Evolutionary conservation across 2,113 vertebrate genomes (phyloP).

Genomic region (Psittacula cyanocephala): DNA sequence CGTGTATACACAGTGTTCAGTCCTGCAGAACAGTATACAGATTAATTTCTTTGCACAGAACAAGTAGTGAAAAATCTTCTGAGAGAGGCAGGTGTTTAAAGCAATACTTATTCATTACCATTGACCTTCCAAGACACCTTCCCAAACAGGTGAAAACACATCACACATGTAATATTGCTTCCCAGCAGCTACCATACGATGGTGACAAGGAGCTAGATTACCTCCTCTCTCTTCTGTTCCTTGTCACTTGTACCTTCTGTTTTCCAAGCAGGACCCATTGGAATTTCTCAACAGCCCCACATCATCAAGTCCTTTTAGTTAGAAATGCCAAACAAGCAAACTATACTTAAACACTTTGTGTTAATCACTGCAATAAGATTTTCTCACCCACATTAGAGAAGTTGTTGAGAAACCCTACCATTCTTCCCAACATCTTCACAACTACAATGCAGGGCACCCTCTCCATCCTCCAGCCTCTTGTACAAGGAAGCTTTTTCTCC

Average conservation of each 20-base stretch:
- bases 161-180: neutral
- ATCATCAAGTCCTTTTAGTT: neutral
- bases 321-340: neutral
- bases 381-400: neutral
- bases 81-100: neutral
- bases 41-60: neutral
- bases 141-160: neutral
- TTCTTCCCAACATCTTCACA: neutral
- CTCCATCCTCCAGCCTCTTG: neutral
- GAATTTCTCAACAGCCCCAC: neutral
- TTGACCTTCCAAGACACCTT: neutral
- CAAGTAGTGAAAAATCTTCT: neutral
- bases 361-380: neutral
- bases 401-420: neutral
- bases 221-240: neutral
- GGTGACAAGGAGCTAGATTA: neutral
- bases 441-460: neutral
- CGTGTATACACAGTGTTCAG: neutral
- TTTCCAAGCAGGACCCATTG: neutral
- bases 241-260: neutral
- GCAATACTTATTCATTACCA: neutral
- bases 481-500: slow-evolving; percentile 48
- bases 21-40: neutral
- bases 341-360: neutral
- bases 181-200: neutral